These are phyloP conservation scores for Notothenia rossii DNA, from an alignment of 2,113 vertebrate species.

Conservation along the genomic window DNA sequence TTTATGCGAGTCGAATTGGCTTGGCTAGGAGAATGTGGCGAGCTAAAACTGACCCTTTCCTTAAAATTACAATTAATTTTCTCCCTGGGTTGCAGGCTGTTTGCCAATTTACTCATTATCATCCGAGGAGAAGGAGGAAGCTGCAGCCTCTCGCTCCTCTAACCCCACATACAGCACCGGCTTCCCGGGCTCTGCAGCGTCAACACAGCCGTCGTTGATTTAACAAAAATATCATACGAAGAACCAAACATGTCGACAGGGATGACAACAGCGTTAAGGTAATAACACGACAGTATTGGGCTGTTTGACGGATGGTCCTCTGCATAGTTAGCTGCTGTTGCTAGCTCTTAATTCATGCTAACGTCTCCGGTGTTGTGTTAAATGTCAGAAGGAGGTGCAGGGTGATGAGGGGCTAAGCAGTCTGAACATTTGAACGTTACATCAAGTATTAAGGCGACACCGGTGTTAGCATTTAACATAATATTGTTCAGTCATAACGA, in stretches of 20 bases:
- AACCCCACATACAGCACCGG: constrained; percentile 9
- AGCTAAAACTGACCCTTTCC: background rate
- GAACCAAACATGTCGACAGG: constrained; percentile 42
- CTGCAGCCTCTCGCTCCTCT: constrained; percentile 33
- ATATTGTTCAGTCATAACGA: background rate
- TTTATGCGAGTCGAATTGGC: background rate
- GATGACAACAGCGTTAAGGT: constrained; percentile 59
- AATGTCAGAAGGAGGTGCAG: constrained; percentile 10
- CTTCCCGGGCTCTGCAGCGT: constrained; percentile 9
- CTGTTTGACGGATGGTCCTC: background rate
- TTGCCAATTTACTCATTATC: constrained; percentile 24
- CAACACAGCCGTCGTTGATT: background rate
- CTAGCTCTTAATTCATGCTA: constrained; percentile 34
- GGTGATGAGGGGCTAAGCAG: background rate
- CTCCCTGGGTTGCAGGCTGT: constrained; percentile 1
- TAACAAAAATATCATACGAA: constrained; percentile 24
- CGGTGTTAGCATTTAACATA: background rate
- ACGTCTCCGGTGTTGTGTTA: background rate
- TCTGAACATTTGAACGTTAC: constrained; percentile 29
- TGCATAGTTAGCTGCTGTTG: constrained; percentile 20
- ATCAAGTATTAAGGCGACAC: background rate
- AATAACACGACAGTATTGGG: background rate
- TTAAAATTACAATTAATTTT: background rate
- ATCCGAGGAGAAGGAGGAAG: constrained; percentile 34
- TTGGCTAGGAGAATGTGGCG: background rate